These are phyloP conservation scores for Erebia epiphron DNA, from an alignment of 2,888 invertebrate genomes.

Conservation along the genomic window DNA sequence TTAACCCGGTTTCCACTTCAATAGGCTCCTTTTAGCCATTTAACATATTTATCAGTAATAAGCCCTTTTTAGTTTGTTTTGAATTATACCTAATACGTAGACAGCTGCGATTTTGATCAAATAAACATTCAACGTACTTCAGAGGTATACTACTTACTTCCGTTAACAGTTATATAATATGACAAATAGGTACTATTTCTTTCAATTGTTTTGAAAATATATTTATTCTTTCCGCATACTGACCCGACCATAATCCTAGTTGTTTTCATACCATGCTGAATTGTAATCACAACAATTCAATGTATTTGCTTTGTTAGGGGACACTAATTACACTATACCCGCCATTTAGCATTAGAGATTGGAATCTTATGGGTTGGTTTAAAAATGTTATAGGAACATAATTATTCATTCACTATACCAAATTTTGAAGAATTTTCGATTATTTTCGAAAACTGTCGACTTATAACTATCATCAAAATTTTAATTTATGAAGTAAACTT, in stretches of 20 bases:
- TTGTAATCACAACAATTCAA: constrained; percentile 14
- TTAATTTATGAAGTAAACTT: too few relatives aligned
- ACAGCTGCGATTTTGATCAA: neutral
- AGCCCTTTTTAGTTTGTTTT: too few relatives aligned
- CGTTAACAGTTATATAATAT: constrained; percentile 15
- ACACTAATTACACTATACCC: neutral
- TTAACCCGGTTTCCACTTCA: too few relatives aligned
- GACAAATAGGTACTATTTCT: constrained; percentile 28
- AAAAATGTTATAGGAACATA: too few relatives aligned
- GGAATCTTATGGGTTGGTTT: too few relatives aligned
- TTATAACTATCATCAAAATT: too few relatives aligned
- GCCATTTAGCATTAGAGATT: too few relatives aligned
- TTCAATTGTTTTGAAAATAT: constrained; percentile 33
- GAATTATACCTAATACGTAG: neutral
- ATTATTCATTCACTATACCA: too few relatives aligned
- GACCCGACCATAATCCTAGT: constrained; percentile 21
- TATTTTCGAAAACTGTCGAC: too few relatives aligned
- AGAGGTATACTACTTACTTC: constrained; percentile 29
- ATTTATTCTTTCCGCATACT: constrained; percentile 34
- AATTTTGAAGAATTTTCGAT: too few relatives aligned
- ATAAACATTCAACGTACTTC: constrained; percentile 23
- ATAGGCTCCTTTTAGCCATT: too few relatives aligned
- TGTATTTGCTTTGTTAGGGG: neutral
- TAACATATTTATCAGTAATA: too few relatives aligned
- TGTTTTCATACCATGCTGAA: constrained; percentile 26